Percentiles rank a stretch among this genome's conserved stretches.
Conservation (phyloP, 2,113 vertebrate species). For the Oreochromis niloticus region DNA sequence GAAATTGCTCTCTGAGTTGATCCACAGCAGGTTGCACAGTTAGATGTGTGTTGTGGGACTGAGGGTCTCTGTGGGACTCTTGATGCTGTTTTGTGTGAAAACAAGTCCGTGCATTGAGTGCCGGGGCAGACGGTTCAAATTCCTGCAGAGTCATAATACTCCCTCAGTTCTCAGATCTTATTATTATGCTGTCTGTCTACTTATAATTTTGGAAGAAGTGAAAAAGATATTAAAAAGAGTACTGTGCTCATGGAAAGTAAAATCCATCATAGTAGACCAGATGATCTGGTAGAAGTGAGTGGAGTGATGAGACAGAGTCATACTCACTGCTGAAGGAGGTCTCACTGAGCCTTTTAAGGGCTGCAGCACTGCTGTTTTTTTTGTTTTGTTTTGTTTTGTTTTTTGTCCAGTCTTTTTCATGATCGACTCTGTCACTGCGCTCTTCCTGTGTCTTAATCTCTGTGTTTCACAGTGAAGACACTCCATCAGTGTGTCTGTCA, state of each 20-base stretch:
- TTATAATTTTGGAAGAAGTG: neutral
- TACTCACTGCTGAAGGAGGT: neutral
- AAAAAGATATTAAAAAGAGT: neutral
- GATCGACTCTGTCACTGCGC: conserved; percentile 3
- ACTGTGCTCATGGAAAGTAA: neutral
- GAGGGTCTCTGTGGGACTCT: conserved; percentile 42
- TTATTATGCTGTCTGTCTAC: conserved; percentile 18
- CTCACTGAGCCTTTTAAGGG: conserved; percentile 16
- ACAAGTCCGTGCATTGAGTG: conserved; percentile 19
- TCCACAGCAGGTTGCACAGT: conserved; percentile 35
- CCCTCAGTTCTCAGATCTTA: conserved; percentile 43
- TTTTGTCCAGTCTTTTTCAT: neutral
- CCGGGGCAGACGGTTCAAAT: conserved; percentile 23
- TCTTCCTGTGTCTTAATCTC: neutral
- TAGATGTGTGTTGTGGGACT: conserved; percentile 49
- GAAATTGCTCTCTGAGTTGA: conserved; percentile 39
- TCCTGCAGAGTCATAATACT: conserved; percentile 56
- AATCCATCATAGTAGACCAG: neutral
- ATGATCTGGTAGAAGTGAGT: neutral
- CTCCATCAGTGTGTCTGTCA: conserved; percentile 10
- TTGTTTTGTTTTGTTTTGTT: no score
- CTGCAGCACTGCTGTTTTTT: neutral
- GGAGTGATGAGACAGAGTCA: neutral
- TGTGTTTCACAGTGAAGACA: neutral
- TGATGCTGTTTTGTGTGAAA: conserved; percentile 32